These are phyloP conservation scores for Lasioglossum villosulum DNA, from an alignment of 2,888 invertebrate genomes.

Conservation along the genomic window DNA sequence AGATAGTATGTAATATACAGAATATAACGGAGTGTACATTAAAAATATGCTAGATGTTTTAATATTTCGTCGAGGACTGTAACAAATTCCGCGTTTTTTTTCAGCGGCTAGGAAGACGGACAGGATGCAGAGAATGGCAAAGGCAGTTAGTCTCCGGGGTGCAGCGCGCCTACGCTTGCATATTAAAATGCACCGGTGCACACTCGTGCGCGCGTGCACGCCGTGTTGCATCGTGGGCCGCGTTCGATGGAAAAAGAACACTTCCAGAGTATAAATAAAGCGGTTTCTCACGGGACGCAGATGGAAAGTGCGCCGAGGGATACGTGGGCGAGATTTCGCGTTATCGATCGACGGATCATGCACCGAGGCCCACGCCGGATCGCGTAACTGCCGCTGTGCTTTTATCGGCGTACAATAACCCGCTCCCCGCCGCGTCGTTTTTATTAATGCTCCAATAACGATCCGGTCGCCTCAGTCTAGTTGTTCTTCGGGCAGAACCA, in stretches of 20 bases:
- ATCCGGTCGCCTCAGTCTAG: not conserved
- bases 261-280: conserved; percentile 57
- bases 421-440: conserved; percentile 9
- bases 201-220: not conserved
- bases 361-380: conserved; percentile 35
- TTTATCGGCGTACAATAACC: conserved; percentile 50
- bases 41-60: too few relatives aligned
- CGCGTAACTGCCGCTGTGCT: conserved; percentile 35
- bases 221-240: conserved; percentile 30
- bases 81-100: not conserved
- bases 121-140: conserved; percentile 25
- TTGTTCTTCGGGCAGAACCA: conserved; percentile 14
- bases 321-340: conserved; percentile 57
- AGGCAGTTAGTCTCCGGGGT: conserved; percentile 3
- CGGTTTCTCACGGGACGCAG: conserved; percentile 47
- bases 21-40: too few relatives aligned
- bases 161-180: conserved; percentile 32
- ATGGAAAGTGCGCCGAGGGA: conserved; percentile 51
- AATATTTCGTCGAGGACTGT: too few relatives aligned
- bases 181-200: conserved; percentile 27
- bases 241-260: conserved; percentile 38
- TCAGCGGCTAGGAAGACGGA: not conserved
- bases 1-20: too few relatives aligned
- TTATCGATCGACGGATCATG: conserved; percentile 55
- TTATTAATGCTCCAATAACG: conserved; percentile 51